A percentile compares a stretch with the other conserved stretches of the same genome.
Conservation (phyloP, 2,113 vertebrate species). For the Sapayoa aenigma region DNA sequence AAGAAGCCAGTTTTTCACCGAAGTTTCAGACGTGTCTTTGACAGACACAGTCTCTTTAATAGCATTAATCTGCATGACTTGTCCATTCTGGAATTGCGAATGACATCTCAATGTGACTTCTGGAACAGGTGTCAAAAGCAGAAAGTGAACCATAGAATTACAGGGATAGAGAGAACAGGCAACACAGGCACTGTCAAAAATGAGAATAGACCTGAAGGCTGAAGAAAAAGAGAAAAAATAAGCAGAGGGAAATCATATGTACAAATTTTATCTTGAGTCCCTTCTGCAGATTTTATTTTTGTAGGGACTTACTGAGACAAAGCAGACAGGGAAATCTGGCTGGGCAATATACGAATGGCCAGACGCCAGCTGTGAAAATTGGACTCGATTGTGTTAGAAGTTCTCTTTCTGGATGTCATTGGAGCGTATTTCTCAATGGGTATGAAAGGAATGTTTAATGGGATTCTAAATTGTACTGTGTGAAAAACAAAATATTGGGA, state of each 20-base stretch:
- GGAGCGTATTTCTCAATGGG: background rate
- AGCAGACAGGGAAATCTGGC: background rate
- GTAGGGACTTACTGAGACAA: background rate
- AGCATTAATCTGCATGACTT: background rate
- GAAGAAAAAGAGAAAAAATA: background rate
- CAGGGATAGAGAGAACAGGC: accelerated
- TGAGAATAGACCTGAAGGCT: background rate
- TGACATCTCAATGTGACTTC: background rate
- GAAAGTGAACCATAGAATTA: background rate
- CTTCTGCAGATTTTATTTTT: background rate
- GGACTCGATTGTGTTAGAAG: background rate
- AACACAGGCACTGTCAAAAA: background rate
- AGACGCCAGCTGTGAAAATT: background rate
- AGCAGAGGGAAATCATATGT: background rate
- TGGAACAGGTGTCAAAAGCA: background rate
- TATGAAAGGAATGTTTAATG: background rate
- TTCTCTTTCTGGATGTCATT: background rate
- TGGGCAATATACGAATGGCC: background rate
- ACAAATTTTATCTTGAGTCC: background rate
- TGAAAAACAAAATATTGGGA: background rate
- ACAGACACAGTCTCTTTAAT: background rate
- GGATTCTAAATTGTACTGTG: background rate
- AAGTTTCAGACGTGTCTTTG: background rate
- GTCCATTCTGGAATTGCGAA: background rate
- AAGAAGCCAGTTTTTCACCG: background rate